A percentile compares a stretch with the other conserved stretches of the same genome.
Conservation (phyloP, 1,140 invertebrate species). For the Drosophila santomea region DNA sequence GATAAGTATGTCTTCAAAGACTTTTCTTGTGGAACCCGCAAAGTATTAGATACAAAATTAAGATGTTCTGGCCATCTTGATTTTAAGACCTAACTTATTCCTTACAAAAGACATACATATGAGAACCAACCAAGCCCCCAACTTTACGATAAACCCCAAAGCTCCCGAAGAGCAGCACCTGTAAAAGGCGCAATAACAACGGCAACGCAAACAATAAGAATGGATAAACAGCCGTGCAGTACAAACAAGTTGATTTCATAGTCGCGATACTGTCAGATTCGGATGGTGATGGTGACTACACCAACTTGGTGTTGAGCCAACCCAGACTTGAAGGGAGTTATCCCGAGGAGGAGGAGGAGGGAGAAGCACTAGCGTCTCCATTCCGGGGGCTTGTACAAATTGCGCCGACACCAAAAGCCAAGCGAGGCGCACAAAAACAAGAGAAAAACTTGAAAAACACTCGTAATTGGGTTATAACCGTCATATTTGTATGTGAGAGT, state of each 20-base stretch:
- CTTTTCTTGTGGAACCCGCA: too few species aligned
- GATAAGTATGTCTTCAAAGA: too few species aligned
- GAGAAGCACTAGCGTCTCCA: conserved; percentile 1
- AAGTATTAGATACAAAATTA: too few species aligned
- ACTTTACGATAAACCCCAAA: conserved; percentile 17
- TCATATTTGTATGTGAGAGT: conserved; percentile 56
- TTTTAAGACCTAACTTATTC: too few species aligned
- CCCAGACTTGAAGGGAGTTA: conserved; percentile 3
- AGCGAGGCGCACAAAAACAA: conserved; percentile 11
- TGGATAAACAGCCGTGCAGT: conserved; percentile 42
- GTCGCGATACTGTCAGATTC: conserved; percentile 57
- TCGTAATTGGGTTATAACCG: conserved; percentile 79
- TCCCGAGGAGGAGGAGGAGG: background rate
- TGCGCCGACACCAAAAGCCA: conserved; percentile 70
- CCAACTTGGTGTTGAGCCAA: conserved; percentile 19
- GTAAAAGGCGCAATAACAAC: conserved; percentile 34
- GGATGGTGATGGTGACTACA: conserved; percentile 34
- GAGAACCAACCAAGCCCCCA: conserved; percentile 3
- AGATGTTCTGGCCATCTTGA: too few species aligned
- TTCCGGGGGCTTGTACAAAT: conserved; percentile 50
- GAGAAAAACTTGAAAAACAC: conserved; percentile 63
- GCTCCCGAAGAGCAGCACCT: conserved; percentile 33
- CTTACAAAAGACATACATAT: too few species aligned
- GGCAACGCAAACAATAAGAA: conserved; percentile 18
- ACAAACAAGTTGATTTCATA: conserved; percentile 54